Conservation (phyloP, 1,140 invertebrate genomes). For the Drosophila kohkoa region DNA sequence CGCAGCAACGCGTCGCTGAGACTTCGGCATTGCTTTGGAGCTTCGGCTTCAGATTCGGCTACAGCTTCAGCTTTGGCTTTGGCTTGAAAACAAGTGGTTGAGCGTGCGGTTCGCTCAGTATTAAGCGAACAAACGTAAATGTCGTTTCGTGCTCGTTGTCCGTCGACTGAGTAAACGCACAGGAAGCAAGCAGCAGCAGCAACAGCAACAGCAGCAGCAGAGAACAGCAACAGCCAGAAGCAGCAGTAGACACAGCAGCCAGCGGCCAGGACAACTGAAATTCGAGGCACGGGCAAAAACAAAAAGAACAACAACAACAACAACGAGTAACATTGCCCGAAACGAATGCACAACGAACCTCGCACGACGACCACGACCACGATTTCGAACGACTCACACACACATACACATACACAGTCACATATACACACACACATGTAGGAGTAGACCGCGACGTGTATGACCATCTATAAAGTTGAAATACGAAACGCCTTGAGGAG, state of each 20-base stretch:
- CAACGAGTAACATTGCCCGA: conserved; percentile 39
- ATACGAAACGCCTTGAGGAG: conserved; percentile 81
- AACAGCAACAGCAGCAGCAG: conserved; percentile 30
- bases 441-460: conserved; percentile 34
- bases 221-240: conserved; percentile 38
- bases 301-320: conserved; percentile 27
- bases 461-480: conserved; percentile 69
- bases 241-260: conserved; percentile 64
- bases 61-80: conserved; percentile 46
- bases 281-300: conserved; percentile 61
- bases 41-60: conserved; percentile 20
- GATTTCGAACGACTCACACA: conserved; percentile 40
- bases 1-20: conserved; percentile 38
- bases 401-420: conserved; percentile 23
- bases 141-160: conserved; percentile 72
- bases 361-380: conserved; percentile 48
- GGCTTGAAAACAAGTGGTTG: conserved; percentile 84
- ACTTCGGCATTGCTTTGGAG: conserved; percentile 20
- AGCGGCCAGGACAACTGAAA: conserved; percentile 66
- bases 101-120: conserved; percentile 68
- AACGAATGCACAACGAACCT: conserved; percentile 62
- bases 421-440: conserved; percentile 14
- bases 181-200: conserved; percentile 47
- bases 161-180: conserved; percentile 60
- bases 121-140: conserved; percentile 75